Conservation (phyloP, 2,888 invertebrate species). For the Tenthredo distinguenda region DNA sequence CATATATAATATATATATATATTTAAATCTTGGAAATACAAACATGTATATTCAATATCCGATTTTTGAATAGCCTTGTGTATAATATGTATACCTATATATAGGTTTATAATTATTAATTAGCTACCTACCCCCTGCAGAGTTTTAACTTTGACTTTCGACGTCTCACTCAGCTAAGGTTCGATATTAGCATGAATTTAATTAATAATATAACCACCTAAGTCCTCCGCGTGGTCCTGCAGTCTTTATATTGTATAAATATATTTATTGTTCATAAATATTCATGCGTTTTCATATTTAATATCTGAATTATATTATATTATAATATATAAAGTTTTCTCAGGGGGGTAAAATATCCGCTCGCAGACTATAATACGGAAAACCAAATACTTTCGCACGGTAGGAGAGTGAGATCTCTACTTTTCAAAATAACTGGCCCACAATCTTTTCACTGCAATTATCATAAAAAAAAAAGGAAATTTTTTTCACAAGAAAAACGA, state of each 20-base stretch:
- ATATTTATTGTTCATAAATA: constrained; percentile 74
- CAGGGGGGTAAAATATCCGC: background rate
- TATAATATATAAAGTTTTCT: constrained; percentile 42
- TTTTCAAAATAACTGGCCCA: background rate
- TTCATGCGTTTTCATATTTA: constrained; percentile 67
- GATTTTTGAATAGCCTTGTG: background rate
- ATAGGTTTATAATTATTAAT: constrained; percentile 30
- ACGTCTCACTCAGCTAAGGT: constrained; percentile 10
- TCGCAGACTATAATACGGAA: background rate
- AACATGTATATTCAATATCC: background rate
- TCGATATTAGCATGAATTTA: constrained; percentile 44
- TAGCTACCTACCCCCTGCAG: background rate
- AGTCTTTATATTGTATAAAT: constrained; percentile 67
- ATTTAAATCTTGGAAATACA: background rate
- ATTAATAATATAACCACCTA: constrained; percentile 33
- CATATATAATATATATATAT: background rate
- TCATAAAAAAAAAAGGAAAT: background rate
- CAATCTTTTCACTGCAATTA: too few relatives aligned
- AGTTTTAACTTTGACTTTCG: constrained; percentile 16
- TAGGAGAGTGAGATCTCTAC: background rate
- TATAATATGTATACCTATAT: background rate
- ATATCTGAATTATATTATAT: constrained; percentile 46
- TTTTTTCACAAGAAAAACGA: too few relatives aligned
- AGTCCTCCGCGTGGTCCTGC: background rate
- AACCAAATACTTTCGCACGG: background rate